Conservation (phyloP, 2,888 invertebrate species). For the Conomelus anceps region DNA sequence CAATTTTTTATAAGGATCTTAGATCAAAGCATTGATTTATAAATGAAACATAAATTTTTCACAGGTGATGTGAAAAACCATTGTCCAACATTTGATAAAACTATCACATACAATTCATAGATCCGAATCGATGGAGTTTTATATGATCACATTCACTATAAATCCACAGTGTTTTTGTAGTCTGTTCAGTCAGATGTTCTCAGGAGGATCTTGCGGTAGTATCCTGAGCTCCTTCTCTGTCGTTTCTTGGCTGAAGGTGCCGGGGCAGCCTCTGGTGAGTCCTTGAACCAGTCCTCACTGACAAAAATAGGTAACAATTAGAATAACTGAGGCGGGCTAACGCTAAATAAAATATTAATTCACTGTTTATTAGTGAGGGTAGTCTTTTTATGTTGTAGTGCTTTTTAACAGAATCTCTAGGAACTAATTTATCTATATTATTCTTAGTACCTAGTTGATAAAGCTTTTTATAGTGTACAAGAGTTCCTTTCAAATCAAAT, state of each 20-base stretch:
- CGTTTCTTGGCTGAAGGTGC: constrained; percentile 43
- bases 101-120: background rate
- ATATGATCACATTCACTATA: constrained; percentile 20
- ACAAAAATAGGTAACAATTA: constrained; percentile 31
- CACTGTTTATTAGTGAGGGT: background rate
- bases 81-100: background rate
- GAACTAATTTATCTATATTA: too few species aligned
- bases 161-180: constrained; percentile 20
- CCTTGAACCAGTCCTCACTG: constrained; percentile 86
- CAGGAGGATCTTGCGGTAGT: constrained; percentile 40
- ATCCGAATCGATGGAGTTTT: background rate
- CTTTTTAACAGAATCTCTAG: too few species aligned
- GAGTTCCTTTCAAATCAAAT: too few species aligned
- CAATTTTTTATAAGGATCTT: too few species aligned
- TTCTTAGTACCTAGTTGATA: too few species aligned
- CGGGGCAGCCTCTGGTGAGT: constrained; percentile 48
- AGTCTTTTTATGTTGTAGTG: too few species aligned
- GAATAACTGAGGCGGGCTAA: too few species aligned
- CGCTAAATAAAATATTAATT: constrained; percentile 12
- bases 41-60: too few species aligned
- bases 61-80: too few species aligned
- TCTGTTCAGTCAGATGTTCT: constrained; percentile 37
- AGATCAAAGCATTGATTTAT: background rate
- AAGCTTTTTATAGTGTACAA: too few species aligned
- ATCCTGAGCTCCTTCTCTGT: constrained; percentile 34